phyloP scores from a whole-genome alignment of 1,140 invertebrate species.

The Paramacrobiotus metropolitanus region DNA sequence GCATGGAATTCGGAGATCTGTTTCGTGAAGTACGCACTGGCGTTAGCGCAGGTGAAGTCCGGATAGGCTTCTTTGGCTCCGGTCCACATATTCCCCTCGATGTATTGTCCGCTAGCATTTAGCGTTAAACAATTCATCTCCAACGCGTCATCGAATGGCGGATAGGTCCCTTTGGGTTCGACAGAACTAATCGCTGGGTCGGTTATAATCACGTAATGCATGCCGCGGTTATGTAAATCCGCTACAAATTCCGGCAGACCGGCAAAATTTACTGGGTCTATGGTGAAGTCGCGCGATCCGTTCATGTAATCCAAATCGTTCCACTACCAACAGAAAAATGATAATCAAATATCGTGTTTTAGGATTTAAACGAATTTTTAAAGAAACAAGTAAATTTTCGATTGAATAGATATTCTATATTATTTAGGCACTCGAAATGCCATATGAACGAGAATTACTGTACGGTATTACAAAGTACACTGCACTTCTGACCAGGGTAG shows the following conservation, averaged over 20 bases:
- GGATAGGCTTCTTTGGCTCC: conserved; percentile 34
- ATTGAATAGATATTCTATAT: too few relatives aligned
- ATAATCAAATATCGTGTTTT: too few relatives aligned
- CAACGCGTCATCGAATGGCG: conserved; percentile 46
- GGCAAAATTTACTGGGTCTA: conserved; percentile 37
- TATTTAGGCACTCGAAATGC: too few relatives aligned
- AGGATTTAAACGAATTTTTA: too few relatives aligned
- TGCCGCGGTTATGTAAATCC: conserved; percentile 32
- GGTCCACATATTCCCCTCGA: conserved; percentile 15
- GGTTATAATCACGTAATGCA: conserved; percentile 12
- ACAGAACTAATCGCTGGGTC: conserved; percentile 10
- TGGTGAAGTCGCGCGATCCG: conserved; percentile 59
- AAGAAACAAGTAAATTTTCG: too few relatives aligned
- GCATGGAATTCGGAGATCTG: conserved; percentile 42
- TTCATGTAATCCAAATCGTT: conserved; percentile 81
- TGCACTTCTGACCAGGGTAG: too few relatives aligned
- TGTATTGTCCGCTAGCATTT: conserved; percentile 25
- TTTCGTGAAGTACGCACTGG: conserved; percentile 42
- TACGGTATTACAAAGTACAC: too few relatives aligned
- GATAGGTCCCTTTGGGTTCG: conserved; percentile 25
- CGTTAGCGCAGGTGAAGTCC: conserved; percentile 57
- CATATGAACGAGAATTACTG: too few relatives aligned
- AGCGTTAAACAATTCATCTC: conserved; percentile 42
- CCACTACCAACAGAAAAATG: conserved; percentile 34
- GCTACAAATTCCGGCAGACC: conserved; percentile 46